A percentile compares a stretch with the other conserved stretches of the same genome.
Evolutionary conservation across 1,140 invertebrate genomes (phyloP).

Genomic region (Trichonephila inaurata): DNA sequence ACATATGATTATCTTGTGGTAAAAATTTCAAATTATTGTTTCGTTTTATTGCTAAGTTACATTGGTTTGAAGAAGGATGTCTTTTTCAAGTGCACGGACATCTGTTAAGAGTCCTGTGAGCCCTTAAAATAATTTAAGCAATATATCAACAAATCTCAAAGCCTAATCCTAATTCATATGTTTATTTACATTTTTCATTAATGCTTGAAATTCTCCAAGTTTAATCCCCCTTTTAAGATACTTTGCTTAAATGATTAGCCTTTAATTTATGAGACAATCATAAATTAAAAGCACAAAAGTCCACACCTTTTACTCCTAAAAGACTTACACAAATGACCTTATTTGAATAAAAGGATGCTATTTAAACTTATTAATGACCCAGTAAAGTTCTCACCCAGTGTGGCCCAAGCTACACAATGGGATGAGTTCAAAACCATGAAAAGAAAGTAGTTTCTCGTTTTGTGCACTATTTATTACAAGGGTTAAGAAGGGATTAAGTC

Average conservation of each 20-base stretch:
- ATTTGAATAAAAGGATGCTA: conserved; percentile 6
- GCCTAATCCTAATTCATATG: too few relatives aligned
- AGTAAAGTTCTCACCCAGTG: not conserved
- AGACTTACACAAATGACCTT: not conserved
- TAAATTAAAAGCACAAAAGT: not conserved
- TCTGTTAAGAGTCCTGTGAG: too few relatives aligned
- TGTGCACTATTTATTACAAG: conserved; percentile 16
- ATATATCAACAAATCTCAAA: too few relatives aligned
- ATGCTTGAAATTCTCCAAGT: too few relatives aligned
- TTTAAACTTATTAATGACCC: conserved; percentile 13
- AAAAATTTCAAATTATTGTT: too few relatives aligned
- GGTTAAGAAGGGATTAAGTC: conserved; percentile 42
- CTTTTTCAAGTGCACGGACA: too few relatives aligned
- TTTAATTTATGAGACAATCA: not conserved
- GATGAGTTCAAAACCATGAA: not conserved
- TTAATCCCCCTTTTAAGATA: not conserved
- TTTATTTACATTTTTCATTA: too few relatives aligned
- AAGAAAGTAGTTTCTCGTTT: conserved; percentile 38
- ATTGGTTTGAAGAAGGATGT: too few relatives aligned
- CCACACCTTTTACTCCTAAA: not conserved
- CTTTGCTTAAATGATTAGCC: not conserved
- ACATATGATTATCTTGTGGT: too few relatives aligned
- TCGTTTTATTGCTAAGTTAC: too few relatives aligned
- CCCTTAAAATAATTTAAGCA: too few relatives aligned
- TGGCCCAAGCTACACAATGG: not conserved